phyloP scores from a whole-genome alignment of 2,888 invertebrate genomes.

The Phaonia tiefii region DNA sequence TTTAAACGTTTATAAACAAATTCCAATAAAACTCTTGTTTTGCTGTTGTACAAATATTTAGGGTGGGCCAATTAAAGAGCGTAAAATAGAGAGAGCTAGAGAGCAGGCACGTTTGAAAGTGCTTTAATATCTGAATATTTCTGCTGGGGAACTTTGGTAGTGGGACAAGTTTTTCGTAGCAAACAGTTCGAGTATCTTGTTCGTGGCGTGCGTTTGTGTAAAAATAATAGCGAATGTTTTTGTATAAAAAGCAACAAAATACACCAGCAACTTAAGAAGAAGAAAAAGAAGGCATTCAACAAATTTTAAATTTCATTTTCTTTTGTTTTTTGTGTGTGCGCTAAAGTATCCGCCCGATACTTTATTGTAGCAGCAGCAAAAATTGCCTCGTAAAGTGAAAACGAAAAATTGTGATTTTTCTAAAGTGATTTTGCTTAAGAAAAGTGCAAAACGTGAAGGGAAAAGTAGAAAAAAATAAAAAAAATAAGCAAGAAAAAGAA shows the following conservation, averaged over 20 bases:
- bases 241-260: slow-evolving; percentile 61
- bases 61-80: slow-evolving; percentile 13
- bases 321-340: no score
- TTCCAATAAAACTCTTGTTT: slow-evolving; percentile 7
- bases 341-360: no score
- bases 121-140: slow-evolving; percentile 14
- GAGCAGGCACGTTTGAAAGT: no score
- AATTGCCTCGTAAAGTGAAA: slow-evolving; percentile 25
- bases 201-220: slow-evolving; percentile 71
- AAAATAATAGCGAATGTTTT: slow-evolving; percentile 57
- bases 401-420: not conserved
- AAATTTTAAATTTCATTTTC: slow-evolving; percentile 7
- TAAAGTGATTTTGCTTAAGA: not conserved
- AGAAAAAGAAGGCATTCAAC: slow-evolving; percentile 39
- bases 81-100: not conserved
- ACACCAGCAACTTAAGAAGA: slow-evolving; percentile 40
- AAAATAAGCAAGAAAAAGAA: no score
- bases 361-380: no score
- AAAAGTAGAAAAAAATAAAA: slow-evolving; percentile 1
- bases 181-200: slow-evolving; percentile 72
- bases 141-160: slow-evolving; percentile 47
- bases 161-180: slow-evolving; percentile 51
- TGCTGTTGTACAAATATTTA: slow-evolving; percentile 33
- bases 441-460: not conserved
- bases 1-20: not conserved